A percentile compares a stretch with the other conserved stretches of the same genome.
Conservation (phyloP, 2,113 vertebrate species). For the Psophia crepitans region DNA sequence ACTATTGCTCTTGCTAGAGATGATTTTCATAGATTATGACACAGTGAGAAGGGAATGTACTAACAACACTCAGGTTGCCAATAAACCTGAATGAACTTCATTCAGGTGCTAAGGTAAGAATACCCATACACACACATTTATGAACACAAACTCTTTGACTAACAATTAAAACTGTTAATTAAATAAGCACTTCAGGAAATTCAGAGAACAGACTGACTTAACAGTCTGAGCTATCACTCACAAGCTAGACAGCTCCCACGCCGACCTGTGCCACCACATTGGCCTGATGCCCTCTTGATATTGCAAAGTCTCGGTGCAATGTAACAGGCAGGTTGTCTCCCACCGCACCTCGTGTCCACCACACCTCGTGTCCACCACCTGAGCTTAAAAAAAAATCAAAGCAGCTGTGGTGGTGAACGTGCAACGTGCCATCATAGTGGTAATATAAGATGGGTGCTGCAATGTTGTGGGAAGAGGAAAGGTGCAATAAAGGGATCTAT, state of each 20-base stretch:
- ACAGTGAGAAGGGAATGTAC: not conserved
- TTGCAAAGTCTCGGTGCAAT: not conserved
- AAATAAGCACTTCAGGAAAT: not conserved
- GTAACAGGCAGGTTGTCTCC: not conserved
- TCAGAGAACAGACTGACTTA: not conserved
- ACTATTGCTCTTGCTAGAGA: not conserved
- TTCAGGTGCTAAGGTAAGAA: not conserved
- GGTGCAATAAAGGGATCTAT: not conserved
- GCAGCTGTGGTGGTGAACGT: not conserved
- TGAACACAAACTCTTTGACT: not conserved
- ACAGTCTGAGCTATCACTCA: not conserved
- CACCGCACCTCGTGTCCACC: too few relatives aligned
- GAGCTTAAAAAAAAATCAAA: not conserved
- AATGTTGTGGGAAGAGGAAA: not conserved
- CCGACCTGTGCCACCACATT: not conserved
- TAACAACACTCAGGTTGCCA: not conserved
- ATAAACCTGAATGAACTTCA: not conserved
- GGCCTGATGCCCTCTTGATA: not conserved
- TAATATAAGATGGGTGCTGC: not conserved
- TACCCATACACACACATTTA: not conserved
- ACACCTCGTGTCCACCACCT: not conserved
- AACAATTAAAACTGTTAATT: not conserved
- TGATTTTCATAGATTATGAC: not conserved
- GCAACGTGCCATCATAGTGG: not conserved
- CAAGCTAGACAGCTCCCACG: not conserved